Base-by-base conservation (phyloP, 2,888 invertebrate species). In the Amitus sp. region DNA sequence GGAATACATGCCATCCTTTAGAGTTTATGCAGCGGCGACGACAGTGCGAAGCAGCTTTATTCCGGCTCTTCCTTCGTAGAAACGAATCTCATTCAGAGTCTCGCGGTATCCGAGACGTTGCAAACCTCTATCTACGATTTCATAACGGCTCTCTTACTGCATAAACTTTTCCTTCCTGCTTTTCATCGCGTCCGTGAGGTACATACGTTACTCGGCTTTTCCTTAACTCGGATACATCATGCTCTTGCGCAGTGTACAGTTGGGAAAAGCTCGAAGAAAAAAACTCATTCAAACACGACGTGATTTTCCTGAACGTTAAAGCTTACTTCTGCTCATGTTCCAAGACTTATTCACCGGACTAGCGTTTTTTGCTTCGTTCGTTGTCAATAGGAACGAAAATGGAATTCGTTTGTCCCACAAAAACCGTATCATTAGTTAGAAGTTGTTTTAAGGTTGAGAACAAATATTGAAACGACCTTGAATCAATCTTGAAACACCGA, bases 161-260 rank as follows among this genome's bases (percentile, higher is more conserved):
- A 60, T 56, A 64, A 64, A 64, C 60, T 60, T 64, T 64, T 64
- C 60, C 64, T 63, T 59, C 56, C 60, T 54, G 59, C 50, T 56
- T 64, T 64, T 59, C 64, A 53, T 56, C 59, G 60, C 48, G 47
- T 63, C 59, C 64, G 53, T 52, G 49, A 56, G 53, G 53, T 45
- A 56, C 60, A 60, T 60, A 60, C 64, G 64, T 54, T 57, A 50
- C 64, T 56, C 45, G 46, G 55, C 40, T 56, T 63, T 63, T 63
- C 56, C 47, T 53, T 49, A 60, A 59, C 56, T 59, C 52, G 28
- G 52, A 64, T 64, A 53, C 53, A 64, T 60, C 64, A 60, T 60
- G 53, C 59, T 47, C 64, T 60, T 53, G 60, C n/a, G n/a, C n/a
- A n/a, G n/a, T 46, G 34, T 49, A 46, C 52, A 53, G 53, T 52